Evolutionary conservation across 2,797 vertebrate species (phyloP).

Genomic region (Mycteria americana): DNA sequence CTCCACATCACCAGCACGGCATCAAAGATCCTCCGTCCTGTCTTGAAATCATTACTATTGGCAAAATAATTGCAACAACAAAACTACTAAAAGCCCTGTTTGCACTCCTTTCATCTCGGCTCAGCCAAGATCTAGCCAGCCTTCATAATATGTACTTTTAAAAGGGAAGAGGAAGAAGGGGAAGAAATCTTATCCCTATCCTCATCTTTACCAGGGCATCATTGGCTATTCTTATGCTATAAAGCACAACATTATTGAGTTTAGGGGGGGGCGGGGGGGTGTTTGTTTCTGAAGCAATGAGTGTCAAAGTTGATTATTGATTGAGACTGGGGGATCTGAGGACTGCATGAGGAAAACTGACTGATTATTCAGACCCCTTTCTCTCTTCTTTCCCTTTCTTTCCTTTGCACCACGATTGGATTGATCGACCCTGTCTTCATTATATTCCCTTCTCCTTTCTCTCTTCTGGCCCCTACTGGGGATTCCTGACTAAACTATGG

Average conservation of each 20-base stretch:
- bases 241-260: slow-evolving; percentile 19
- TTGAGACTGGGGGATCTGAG: slow-evolving; percentile 66
- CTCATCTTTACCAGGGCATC: neutral
- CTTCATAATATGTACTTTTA: neutral
- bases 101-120: slow-evolving; percentile 43
- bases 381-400: slow-evolving; percentile 33
- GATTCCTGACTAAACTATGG: slow-evolving; percentile 75
- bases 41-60: slow-evolving; percentile 66
- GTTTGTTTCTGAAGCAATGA: slow-evolving; percentile 63
- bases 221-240: neutral
- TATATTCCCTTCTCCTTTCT: slow-evolving; percentile 64
- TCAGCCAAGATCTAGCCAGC: slow-evolving; percentile 17
- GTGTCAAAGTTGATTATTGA: slow-evolving; percentile 71
- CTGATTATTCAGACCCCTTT: slow-evolving; percentile 36
- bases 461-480: slow-evolving; percentile 65
- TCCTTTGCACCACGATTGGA: slow-evolving; percentile 35
- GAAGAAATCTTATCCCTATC: slow-evolving; percentile 2
- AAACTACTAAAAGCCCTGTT: slow-evolving; percentile 56
- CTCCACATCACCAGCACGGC: neutral
- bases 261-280: neutral
- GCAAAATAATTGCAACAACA: slow-evolving; percentile 68
- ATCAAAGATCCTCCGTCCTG: neutral
- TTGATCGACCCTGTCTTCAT: slow-evolving; percentile 68
- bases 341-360: slow-evolving; percentile 8
- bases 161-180: neutral